These are phyloP conservation scores for Drosophila nr. fundita DNA, from an alignment of 2,888 invertebrate species.

Conservation along the genomic window DNA sequence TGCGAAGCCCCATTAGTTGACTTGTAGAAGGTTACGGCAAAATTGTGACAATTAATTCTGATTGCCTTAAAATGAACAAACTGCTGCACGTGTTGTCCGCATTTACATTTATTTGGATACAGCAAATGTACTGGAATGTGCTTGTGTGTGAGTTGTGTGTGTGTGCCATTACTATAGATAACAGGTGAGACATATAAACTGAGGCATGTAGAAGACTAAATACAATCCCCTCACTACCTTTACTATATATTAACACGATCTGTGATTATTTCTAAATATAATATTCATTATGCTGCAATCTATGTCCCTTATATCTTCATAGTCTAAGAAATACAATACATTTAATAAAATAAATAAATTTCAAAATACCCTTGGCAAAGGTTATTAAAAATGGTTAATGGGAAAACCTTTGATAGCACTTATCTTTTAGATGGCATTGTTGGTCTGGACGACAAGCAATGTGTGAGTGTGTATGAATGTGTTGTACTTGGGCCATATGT, in stretches of 20 bases:
- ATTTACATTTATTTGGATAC: background rate
- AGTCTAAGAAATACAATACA: background rate
- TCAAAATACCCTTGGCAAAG: background rate
- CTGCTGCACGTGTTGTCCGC: conserved; percentile 17
- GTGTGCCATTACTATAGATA: background rate
- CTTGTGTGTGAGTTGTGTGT: background rate
- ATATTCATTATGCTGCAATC: background rate
- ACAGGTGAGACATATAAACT: background rate
- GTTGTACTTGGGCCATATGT: conserved; percentile 8
- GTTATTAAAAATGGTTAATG: conserved; percentile 11
- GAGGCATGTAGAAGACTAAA: background rate
- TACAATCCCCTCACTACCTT: background rate
- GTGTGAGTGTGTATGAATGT: background rate
- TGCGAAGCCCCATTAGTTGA: conserved; percentile 21
- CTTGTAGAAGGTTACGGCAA: conserved; percentile 8
- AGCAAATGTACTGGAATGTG: background rate
- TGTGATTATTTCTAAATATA: background rate
- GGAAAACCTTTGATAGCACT: conserved; percentile 56
- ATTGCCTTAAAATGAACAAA: conserved; percentile 30
- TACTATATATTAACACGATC: background rate
- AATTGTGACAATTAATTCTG: conserved; percentile 32
- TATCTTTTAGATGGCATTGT: conserved; percentile 47
- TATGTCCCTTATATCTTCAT: no score
- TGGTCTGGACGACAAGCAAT: conserved; percentile 7
- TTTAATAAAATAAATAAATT: background rate